Evolutionary conservation across 2,113 vertebrate species (phyloP).

Genomic region (Oplegnathus fasciatus): DNA sequence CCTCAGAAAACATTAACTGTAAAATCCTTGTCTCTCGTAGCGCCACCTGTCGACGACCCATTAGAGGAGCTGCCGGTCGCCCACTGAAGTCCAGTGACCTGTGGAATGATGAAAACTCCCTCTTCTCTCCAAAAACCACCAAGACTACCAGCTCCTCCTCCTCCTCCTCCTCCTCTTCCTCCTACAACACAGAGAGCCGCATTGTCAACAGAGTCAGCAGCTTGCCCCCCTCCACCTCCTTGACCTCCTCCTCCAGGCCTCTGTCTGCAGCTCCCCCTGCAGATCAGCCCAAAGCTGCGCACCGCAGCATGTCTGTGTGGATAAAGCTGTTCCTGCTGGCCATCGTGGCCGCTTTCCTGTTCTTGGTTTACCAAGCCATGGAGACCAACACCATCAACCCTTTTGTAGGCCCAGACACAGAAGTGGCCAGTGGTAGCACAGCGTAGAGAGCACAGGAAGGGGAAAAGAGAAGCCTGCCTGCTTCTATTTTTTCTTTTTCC

Average conservation of each 20-base stretch:
- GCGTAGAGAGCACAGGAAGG: slow-evolving; percentile 22
- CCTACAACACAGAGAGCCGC: too few relatives aligned
- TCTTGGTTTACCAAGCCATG: slow-evolving; percentile 95
- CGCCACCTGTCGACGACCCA: slow-evolving; percentile 93
- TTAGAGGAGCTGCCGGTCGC: slow-evolving; percentile 92
- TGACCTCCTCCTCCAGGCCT: slow-evolving; percentile 34
- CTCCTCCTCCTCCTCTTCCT: too few relatives aligned
- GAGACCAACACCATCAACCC: slow-evolving; percentile 92
- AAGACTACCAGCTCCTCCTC: slow-evolving; percentile 67
- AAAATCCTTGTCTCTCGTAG: slow-evolving; percentile 70
- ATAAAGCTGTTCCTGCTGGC: slow-evolving; percentile 91
- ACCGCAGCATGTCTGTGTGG: slow-evolving; percentile 87
- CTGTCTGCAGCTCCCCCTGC: slow-evolving; percentile 45
- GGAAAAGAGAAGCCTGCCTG: background rate
- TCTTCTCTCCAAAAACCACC: slow-evolving; percentile 66
- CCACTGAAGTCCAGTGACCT: slow-evolving; percentile 86
- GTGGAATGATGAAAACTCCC: slow-evolving; percentile 83
- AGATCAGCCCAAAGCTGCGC: slow-evolving; percentile 38
- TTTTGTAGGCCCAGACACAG: slow-evolving; percentile 59
- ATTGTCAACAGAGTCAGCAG: too few relatives aligned
- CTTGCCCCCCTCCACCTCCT: background rate
- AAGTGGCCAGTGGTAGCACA: background rate
- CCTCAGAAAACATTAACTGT: background rate
- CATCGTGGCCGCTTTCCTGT: slow-evolving; percentile 86
- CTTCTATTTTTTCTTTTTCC: slow-evolving; percentile 16